Evolutionary conservation across 2,113 vertebrate species (phyloP), one percentile per base, ranked within the genome.

Genomic region (Scartelaos histophorus): DNA sequence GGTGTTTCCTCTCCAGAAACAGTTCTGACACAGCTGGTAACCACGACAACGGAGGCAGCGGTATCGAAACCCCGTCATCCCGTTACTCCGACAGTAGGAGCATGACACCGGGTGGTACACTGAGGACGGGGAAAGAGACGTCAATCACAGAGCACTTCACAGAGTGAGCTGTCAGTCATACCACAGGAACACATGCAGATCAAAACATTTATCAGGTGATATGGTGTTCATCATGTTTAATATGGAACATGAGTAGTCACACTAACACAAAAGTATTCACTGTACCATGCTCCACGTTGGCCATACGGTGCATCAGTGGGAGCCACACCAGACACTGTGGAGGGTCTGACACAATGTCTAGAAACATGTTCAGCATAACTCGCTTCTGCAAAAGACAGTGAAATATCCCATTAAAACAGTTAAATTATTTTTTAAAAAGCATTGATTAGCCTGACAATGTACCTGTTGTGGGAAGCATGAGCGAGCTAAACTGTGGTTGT

Each of bases 321-420:
- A 98, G 92, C 97, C 97, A 99, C 79, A 98, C 93, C 78, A 99
- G 95, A 94, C 97, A 98, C 93, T 95, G 96, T 13, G 97, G 97
- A 5, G 96, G 94, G 1, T 98, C 95, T 0, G 94, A 91, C 86
- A 95, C 93, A 70, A 99, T 60, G 86, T 97, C 97, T 87, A 99
- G 86, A 82, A 99, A 99, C 94, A 93, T 95, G 91, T 98, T 98
- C 49, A 99, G 90, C 92, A 87, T 95, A 79, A 98, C 93, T 87
- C 96, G 96, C 68, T 96, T 99, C 97, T 99, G 83, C 70, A 80
- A 7, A 43, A 67, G 81, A 24, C 67, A 17, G 65, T 58, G 0
- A 13, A 45, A 35, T 2, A 78, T 9, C 67, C 11, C 21, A 56
- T 21, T 21, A 58, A 25, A 58, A 11, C 12, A 25, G 22, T 25